These are phyloP conservation scores for Brachionus rubens DNA, from an alignment of 1,140 invertebrate species.

Conservation along the genomic window DNA sequence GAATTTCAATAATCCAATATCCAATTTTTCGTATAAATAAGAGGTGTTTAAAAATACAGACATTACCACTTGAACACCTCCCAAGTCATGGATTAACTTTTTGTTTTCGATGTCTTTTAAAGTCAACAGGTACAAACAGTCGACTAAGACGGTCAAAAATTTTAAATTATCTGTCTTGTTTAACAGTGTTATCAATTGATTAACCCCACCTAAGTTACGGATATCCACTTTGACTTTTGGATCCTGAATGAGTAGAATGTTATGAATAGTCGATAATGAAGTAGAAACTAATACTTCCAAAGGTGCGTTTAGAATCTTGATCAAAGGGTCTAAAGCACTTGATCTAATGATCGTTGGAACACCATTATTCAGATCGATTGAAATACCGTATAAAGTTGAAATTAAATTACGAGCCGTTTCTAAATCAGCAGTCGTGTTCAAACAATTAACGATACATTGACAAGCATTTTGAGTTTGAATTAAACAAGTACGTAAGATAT, in stretches of 20 bases:
- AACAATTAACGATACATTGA: not conserved
- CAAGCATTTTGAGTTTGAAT: not conserved
- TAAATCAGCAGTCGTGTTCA: conserved; percentile 10
- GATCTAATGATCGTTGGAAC: not conserved
- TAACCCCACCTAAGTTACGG: not conserved
- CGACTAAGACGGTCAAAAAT: not conserved
- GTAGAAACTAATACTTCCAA: not conserved
- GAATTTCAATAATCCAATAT: not conserved
- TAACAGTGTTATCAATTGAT: not conserved
- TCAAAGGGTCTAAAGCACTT: not conserved
- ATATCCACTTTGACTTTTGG: not conserved
- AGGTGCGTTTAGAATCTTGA: conserved; percentile 4
- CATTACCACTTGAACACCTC: not conserved
- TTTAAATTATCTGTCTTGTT: not conserved
- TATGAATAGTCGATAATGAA: not conserved
- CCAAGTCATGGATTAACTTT: not conserved
- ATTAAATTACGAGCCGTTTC: not conserved
- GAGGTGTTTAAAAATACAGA: not conserved
- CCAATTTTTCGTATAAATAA: not conserved
- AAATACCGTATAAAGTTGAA: not conserved
- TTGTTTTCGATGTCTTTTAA: not conserved
- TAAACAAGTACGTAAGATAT: not conserved
- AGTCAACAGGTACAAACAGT: not conserved
- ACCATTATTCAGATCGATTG: not conserved
- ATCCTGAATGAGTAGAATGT: not conserved